phyloP scores from a whole-genome alignment of 2,888 invertebrate genomes.

The Drosophila seclusa region DNA sequence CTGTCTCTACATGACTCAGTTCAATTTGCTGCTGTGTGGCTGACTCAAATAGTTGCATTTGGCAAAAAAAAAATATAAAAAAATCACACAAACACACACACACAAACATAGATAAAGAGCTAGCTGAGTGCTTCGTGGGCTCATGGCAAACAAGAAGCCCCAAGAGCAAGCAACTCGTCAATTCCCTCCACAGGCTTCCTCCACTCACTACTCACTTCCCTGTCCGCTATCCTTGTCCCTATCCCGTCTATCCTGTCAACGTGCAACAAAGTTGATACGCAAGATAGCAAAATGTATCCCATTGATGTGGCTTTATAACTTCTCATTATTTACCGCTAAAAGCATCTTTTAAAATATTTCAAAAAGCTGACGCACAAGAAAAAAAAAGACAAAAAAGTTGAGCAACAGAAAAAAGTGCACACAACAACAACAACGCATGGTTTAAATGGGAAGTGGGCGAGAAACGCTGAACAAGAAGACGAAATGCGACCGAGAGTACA shows the following conservation, averaged over 20 bases:
- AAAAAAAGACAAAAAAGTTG: constrained; percentile 25
- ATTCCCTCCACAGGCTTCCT: neutral
- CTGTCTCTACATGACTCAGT: neutral
- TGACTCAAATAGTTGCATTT: constrained; percentile 45
- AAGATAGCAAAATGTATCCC: constrained; percentile 69
- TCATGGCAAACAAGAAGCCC: neutral
- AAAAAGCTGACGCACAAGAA: constrained; percentile 71
- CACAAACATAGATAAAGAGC: constrained; percentile 2
- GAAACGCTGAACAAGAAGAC: neutral
- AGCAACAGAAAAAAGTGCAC: constrained; percentile 26
- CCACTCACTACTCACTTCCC: neutral
- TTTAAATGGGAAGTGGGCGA: constrained; percentile 1
- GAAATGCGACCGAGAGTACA: neutral
- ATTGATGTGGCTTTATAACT: constrained; percentile 86
- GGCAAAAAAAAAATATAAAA: constrained; percentile 6
- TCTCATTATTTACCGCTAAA: constrained; percentile 86
- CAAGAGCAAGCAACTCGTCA: constrained; percentile 1
- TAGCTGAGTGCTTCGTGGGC: constrained; percentile 19
- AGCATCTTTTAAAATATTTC: constrained; percentile 85
- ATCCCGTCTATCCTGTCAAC: neutral
- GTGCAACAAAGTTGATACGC: constrained; percentile 23
- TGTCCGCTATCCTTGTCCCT: neutral
- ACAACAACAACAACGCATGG: constrained; percentile 13
- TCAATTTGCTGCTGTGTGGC: constrained; percentile 17
- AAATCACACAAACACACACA: constrained; percentile 3